phyloP scores from a whole-genome alignment of 2,888 invertebrate genomes.

The Hyppa rectilinea region DNA sequence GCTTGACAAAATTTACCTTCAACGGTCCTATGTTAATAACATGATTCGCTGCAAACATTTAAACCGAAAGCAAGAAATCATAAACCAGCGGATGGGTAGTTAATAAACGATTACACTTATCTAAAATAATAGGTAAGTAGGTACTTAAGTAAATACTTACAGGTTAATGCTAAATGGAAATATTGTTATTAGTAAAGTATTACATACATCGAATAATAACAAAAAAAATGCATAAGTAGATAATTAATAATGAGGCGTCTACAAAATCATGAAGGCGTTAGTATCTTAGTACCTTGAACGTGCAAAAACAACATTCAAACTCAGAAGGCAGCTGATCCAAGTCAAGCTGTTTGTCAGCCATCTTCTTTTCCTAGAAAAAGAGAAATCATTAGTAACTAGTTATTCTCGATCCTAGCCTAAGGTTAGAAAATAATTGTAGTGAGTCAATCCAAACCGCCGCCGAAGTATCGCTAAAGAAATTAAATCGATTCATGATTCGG shows the following conservation, averaged over 20 bases:
- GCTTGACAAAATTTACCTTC: conserved; percentile 55
- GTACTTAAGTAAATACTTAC: conserved; percentile 70
- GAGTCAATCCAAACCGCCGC: conserved; percentile 55
- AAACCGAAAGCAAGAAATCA: conserved; percentile 59
- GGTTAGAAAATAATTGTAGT: conserved; percentile 49
- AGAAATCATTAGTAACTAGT: conserved; percentile 82
- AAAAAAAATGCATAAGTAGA: conserved; percentile 56
- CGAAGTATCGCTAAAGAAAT: conserved; percentile 36
- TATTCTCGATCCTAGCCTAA: conserved; percentile 31
- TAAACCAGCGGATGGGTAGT: conserved; percentile 53
- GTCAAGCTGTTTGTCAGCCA: conserved; percentile 93
- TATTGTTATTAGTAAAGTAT: conserved; percentile 67
- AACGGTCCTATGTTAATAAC: conserved; percentile 56
- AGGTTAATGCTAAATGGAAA: conserved; percentile 72
- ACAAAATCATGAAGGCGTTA: conserved; percentile 71
- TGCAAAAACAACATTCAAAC: conserved; percentile 99
- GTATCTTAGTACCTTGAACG: conserved; percentile 95
- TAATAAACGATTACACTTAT: conserved; percentile 49
- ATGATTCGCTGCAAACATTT: conserved; percentile 59
- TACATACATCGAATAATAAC: conserved; percentile 56
- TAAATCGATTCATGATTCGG: neutral
- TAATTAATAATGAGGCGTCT: conserved; percentile 60
- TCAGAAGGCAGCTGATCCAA: conserved; percentile 98
- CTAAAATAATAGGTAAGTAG: conserved; percentile 55
- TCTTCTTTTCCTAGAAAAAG: conserved; percentile 93